These are phyloP conservation scores for Megalopta genalis DNA, from an alignment of 1,140 invertebrate genomes.

Conservation along the genomic window DNA sequence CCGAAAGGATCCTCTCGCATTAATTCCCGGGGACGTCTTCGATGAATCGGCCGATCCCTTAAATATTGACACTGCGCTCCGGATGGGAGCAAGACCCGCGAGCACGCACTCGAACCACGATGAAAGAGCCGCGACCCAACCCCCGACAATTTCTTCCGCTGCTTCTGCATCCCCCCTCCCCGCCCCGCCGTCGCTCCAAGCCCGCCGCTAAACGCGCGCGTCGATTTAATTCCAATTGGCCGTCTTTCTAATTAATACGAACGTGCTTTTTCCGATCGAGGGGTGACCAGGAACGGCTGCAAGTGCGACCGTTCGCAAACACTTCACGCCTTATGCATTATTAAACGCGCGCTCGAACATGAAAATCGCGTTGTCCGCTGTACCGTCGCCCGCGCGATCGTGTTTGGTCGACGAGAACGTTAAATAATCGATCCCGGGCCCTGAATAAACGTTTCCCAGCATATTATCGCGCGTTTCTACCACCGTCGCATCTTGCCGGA, in stretches of 20 bases:
- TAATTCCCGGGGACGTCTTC: constrained; percentile 47
- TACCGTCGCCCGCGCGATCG: background rate
- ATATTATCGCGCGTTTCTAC: too few species aligned
- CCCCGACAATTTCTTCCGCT: constrained; percentile 24
- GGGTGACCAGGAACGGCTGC: background rate
- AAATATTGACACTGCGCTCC: constrained; percentile 69
- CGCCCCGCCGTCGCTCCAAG: background rate
- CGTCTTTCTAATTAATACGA: constrained; percentile 69
- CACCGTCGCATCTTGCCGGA: too few species aligned
- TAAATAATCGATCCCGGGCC: background rate
- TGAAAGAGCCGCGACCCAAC: too few species aligned
- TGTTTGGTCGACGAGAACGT: background rate
- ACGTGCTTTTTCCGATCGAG: constrained; percentile 41
- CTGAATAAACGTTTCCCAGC: background rate
- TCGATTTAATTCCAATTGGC: constrained; percentile 69
- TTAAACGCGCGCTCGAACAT: constrained; percentile 12
- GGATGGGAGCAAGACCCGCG: constrained; percentile 19
- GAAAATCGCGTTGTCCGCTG: constrained; percentile 11
- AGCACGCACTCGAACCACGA: constrained; percentile 41
- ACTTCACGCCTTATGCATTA: constrained; percentile 34
- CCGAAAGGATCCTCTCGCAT: constrained; percentile 26
- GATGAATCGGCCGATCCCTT: constrained; percentile 51
- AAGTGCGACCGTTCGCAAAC: constrained; percentile 11
- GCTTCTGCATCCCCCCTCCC: constrained; percentile 28
- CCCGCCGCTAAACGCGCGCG: constrained; percentile 21